phyloP scores from a whole-genome alignment of 2,113 vertebrate species.

The Ptyas mucosa region DNA sequence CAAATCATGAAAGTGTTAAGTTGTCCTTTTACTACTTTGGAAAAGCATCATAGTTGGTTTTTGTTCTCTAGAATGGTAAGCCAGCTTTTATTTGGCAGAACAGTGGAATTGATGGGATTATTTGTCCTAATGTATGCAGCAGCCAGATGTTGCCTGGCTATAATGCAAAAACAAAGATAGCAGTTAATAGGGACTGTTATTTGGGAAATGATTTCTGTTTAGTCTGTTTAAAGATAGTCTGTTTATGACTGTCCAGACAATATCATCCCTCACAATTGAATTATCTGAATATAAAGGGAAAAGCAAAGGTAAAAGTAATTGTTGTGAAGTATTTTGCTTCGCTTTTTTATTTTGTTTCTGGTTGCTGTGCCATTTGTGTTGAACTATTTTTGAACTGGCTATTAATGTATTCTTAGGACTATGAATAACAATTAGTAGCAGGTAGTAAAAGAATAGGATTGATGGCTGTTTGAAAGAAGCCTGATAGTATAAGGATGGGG shows the following conservation, averaged over 20 bases:
- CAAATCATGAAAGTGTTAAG: neutral
- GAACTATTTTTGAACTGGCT: neutral
- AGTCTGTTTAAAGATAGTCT: neutral
- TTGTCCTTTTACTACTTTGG: neutral
- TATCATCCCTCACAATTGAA: neutral
- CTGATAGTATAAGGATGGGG: neutral
- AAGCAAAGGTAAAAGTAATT: neutral
- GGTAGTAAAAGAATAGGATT: neutral
- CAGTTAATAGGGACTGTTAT: neutral
- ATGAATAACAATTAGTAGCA: neutral
- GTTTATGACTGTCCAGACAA: neutral
- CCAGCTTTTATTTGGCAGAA: neutral
- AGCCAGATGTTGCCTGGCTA: neutral
- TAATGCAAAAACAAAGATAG: neutral
- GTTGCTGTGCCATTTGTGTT: neutral
- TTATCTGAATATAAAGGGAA: neutral
- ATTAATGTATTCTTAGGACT: neutral
- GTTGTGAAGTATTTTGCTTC: neutral
- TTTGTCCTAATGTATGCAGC: neutral
- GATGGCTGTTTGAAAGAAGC: neutral
- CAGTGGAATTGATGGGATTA: neutral
- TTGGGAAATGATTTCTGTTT: neutral
- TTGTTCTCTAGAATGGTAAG: neutral
- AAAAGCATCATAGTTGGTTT: neutral
- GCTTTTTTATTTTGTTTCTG: neutral